A percentile compares a stretch with the other conserved stretches of the same genome.
phyloP scores from a whole-genome alignment of 2,888 invertebrate species.

The Tetramorium bicarinatum region DNA sequence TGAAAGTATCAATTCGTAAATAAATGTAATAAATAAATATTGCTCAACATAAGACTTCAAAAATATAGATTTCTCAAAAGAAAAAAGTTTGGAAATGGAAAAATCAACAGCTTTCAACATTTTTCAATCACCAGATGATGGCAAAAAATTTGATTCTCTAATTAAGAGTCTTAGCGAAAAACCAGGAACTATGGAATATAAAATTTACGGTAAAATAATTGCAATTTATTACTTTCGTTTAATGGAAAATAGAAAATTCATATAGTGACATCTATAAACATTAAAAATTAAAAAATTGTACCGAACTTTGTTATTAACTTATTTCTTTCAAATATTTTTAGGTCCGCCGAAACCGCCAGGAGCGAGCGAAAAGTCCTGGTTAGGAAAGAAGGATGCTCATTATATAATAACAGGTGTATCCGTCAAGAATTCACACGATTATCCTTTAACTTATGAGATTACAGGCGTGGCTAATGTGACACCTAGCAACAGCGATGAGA shows the following conservation, averaged over 20 bases:
- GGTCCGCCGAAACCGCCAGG: slow-evolving; percentile 63
- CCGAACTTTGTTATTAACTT: not conserved
- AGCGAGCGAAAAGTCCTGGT: slow-evolving; percentile 67
- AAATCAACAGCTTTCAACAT: slow-evolving; percentile 30
- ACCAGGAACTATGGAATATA: slow-evolving; percentile 61
- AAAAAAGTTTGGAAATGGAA: not conserved
- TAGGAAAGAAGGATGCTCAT: slow-evolving; percentile 73
- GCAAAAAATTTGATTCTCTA: slow-evolving; percentile 63
- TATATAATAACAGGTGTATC: slow-evolving; percentile 74
- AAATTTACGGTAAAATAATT: slow-evolving; percentile 64
- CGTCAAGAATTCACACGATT: slow-evolving; percentile 62
- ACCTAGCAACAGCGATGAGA: slow-evolving; percentile 78
- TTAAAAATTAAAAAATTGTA: not conserved
- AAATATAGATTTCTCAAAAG: not conserved
- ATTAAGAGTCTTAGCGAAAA: slow-evolving; percentile 59
- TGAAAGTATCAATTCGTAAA: not conserved
- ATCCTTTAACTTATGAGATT: slow-evolving; percentile 75
- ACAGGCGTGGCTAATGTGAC: slow-evolving; percentile 74
- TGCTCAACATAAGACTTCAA: not conserved
- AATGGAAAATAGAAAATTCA: not conserved
- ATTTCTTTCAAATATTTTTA: slow-evolving; percentile 20
- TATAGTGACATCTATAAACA: not conserved
- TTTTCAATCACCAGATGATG: slow-evolving; percentile 53
- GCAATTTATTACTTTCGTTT: not conserved
- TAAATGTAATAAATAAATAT: not conserved